Conservation (phyloP, 2,797 vertebrate species). For the Mus caroli region DNA sequence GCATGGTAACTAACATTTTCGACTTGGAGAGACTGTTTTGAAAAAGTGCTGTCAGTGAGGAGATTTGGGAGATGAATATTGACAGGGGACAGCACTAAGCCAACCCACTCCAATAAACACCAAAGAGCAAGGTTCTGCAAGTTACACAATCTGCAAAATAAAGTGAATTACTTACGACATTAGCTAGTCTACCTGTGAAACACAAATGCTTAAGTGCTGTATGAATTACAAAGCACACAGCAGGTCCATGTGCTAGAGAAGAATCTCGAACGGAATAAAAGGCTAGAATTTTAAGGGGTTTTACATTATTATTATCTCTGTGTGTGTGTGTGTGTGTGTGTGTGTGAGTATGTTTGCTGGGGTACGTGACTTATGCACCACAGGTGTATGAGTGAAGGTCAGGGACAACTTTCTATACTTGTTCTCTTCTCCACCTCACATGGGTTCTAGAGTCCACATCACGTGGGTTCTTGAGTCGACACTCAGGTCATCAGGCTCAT, state of each 20-base stretch:
- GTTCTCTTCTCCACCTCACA: background rate
- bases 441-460: background rate
- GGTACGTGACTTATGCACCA: too few relatives aligned
- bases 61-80: background rate
- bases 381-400: too few relatives aligned
- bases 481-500: too few relatives aligned
- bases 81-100: background rate
- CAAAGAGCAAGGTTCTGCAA: background rate
- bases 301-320: background rate
- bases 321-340: too few relatives aligned
- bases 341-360: too few relatives aligned
- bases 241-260: background rate
- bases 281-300: background rate
- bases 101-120: background rate
- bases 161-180: background rate
- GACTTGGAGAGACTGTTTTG: background rate
- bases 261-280: background rate
- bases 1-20: background rate
- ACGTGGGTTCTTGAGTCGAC: background rate
- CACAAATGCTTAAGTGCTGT: background rate
- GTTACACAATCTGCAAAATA: background rate
- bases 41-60: conserved; percentile 14
- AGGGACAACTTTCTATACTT: background rate
- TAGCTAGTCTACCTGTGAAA: background rate
- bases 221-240: background rate